A percentile compares a stretch with the other conserved stretches of the same genome.
These are phyloP conservation scores for Python bivittatus DNA, from an alignment of 2,113 vertebrate genomes.

Conservation along the genomic window DNA sequence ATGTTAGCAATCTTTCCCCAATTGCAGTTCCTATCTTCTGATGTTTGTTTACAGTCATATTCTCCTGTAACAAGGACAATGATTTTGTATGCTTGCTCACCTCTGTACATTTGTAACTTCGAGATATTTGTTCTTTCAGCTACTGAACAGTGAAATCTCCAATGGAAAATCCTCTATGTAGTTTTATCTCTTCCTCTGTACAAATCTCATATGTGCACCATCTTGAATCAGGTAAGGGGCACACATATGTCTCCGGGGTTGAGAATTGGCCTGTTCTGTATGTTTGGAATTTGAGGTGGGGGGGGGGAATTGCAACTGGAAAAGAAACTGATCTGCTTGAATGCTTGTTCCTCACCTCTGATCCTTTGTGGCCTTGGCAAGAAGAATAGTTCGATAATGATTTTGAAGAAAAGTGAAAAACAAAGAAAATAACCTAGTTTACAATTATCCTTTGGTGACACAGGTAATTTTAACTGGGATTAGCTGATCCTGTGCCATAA, in stretches of 20 bases:
- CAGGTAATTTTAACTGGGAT: constrained; percentile 70
- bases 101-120: not conserved
- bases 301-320: not conserved
- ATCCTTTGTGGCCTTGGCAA: constrained; percentile 45
- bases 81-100: not conserved
- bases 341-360: constrained; percentile 45
- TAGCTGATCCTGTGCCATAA: constrained; percentile 69
- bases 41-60: not conserved
- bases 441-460: constrained; percentile 68
- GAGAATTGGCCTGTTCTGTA: constrained; percentile 54
- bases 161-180: not conserved
- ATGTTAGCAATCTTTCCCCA: not conserved
- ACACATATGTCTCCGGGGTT: not conserved
- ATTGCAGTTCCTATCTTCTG: not conserved
- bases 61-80: not conserved
- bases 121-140: not conserved
- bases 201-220: not conserved
- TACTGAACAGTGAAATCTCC: not conserved
- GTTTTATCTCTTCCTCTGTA: not conserved
- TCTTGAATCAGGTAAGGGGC: not conserved
- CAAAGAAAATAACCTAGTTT: constrained; percentile 53
- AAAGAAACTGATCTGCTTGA: constrained; percentile 41
- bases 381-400: constrained; percentile 30
- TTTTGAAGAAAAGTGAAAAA: constrained; percentile 48
- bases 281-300: constrained; percentile 29